Conservation (phyloP, 2,797 vertebrate genomes). For the Dendrocincla tyrannina region DNA sequence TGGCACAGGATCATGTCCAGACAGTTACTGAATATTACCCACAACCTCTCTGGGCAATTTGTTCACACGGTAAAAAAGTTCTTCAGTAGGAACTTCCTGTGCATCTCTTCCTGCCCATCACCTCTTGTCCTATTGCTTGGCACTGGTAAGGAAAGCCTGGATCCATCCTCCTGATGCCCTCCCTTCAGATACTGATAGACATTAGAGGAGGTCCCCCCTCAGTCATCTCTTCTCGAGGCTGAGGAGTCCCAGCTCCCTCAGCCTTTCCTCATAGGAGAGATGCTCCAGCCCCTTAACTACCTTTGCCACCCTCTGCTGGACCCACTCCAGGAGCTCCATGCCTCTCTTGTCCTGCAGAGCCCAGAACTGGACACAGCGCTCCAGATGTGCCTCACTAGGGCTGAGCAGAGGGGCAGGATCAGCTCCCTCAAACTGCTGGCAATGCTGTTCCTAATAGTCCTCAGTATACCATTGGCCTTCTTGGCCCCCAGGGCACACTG, state of each 20-base stretch:
- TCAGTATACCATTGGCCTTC: too few species aligned
- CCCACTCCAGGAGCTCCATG: background rate
- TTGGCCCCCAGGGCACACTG: background rate
- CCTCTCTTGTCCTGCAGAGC: background rate
- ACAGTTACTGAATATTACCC: background rate
- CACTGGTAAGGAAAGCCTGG: background rate
- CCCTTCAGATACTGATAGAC: background rate
- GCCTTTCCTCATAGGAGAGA: background rate
- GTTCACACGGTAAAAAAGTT: background rate
- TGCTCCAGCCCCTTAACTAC: background rate
- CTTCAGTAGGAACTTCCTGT: background rate
- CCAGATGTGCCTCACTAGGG: background rate
- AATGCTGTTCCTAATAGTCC: background rate
- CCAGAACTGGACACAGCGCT: background rate
- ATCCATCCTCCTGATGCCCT: too few species aligned
- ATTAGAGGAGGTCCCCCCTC: background rate
- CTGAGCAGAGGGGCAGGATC: background rate
- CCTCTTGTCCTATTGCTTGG: background rate
- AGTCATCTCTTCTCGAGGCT: background rate
- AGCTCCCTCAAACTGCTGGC: background rate
- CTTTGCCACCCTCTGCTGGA: background rate
- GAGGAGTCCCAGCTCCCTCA: background rate
- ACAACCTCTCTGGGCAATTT: background rate
- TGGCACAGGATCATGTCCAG: background rate
- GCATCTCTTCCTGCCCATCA: background rate